Conservation (phyloP, 1,140 invertebrate genomes). For the Drosophila trapezifrons region DNA sequence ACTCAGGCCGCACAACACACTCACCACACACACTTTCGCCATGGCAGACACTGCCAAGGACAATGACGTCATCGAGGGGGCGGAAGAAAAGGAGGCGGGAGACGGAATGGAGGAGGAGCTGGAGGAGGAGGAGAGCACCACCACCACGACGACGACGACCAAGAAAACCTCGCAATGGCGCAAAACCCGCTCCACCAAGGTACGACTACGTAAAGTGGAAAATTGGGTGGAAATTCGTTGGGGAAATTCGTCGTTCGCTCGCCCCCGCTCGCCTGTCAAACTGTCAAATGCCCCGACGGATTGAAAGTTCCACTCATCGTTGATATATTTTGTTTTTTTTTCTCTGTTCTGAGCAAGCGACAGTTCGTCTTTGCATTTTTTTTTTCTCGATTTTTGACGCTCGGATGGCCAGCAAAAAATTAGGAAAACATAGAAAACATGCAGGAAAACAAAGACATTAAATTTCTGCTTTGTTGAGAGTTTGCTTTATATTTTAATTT, state of each 20-base stretch:
- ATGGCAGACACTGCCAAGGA: slow-evolving; percentile 80
- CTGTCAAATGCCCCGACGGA: slow-evolving; percentile 74
- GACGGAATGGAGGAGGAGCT: slow-evolving; percentile 46
- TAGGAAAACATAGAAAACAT: background rate
- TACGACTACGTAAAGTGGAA: slow-evolving; percentile 54
- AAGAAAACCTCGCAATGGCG: slow-evolving; percentile 79
- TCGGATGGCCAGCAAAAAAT: background rate
- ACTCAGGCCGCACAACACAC: slow-evolving; percentile 20
- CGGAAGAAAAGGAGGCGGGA: slow-evolving; percentile 12
- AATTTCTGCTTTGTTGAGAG: background rate
- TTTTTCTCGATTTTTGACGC: background rate
- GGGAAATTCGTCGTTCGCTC: slow-evolving; percentile 18
- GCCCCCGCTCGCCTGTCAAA: slow-evolving; percentile 43
- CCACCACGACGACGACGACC: slow-evolving; percentile 65
- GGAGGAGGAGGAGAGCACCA: slow-evolving; percentile 50
- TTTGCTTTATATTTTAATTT: background rate
- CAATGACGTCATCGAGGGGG: slow-evolving; percentile 62
- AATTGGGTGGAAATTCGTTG: slow-evolving; percentile 19
- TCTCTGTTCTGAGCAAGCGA: slow-evolving; percentile 7
- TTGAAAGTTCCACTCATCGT: slow-evolving; percentile 66
- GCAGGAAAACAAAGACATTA: slow-evolving; percentile 11
- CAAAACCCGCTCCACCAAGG: slow-evolving; percentile 80
- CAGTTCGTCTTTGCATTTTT: slow-evolving; percentile 19
- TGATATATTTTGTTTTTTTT: slow-evolving; percentile 19
- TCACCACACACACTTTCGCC: slow-evolving; percentile 57